Conservation (phyloP, 2,797 vertebrate genomes). For the Amphiprion clarkii region DNA sequence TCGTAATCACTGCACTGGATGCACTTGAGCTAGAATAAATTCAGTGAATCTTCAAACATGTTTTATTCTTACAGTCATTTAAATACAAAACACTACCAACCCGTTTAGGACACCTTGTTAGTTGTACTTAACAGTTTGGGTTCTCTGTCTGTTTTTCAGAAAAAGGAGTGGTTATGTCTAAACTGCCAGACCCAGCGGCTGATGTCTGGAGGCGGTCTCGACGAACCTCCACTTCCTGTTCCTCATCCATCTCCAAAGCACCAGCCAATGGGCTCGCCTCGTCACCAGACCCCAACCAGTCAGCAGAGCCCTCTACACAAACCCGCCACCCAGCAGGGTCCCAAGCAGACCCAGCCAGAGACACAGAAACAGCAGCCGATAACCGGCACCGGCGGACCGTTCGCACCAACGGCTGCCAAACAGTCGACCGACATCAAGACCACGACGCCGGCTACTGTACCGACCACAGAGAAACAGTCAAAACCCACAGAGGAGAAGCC, state of each 20-base stretch:
- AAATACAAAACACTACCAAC: neutral
- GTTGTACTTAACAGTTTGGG: conserved; percentile 6
- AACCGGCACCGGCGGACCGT: conserved; percentile 68
- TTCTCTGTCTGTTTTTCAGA: conserved; percentile 84
- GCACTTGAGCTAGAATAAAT: neutral
- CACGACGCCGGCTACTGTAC: conserved; percentile 33
- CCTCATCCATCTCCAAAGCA: conserved; percentile 89
- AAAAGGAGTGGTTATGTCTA: conserved; percentile 99
- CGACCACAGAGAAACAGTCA: conserved; percentile 74
- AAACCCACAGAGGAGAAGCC: conserved; percentile 71
- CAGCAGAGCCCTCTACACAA: conserved; percentile 84
- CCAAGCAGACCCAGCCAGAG: conserved; percentile 65
- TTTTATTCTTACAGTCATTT: neutral
- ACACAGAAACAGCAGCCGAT: conserved; percentile 68
- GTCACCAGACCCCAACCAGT: conserved; percentile 80
- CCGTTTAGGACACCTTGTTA: neutral
- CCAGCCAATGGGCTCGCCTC: conserved; percentile 86
- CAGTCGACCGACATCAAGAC: conserved; percentile 82
- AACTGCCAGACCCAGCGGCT: conserved; percentile 98
- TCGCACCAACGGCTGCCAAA: conserved; percentile 79
- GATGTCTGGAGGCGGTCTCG: conserved; percentile 91
- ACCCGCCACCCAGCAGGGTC: conserved; percentile 73
- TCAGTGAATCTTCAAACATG: neutral
- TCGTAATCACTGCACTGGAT: neutral
- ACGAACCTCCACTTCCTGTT: conserved; percentile 87